These are phyloP conservation scores for Chrysopa pallens DNA, from an alignment of 1,140 invertebrate genomes.

Conservation along the genomic window DNA sequence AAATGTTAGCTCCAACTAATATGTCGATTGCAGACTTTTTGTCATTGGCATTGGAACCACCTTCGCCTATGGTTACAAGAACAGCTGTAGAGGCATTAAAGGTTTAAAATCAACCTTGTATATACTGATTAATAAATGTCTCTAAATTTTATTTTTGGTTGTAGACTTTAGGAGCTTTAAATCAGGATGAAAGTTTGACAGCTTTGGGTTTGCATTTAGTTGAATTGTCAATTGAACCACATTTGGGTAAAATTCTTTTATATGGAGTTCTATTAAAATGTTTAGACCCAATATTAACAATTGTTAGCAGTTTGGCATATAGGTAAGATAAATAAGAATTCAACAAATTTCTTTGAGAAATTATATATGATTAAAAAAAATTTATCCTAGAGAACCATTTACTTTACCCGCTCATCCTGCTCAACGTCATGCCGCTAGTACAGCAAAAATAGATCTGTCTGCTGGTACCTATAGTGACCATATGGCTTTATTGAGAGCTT, in stretches of 20 bases:
- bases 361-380: neutral
- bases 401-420: slow-evolving; percentile 49
- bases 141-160: neutral
- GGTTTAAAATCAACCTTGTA: slow-evolving; percentile 1
- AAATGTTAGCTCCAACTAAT: slow-evolving; percentile 60
- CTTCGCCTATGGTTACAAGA: slow-evolving; percentile 52
- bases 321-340: slow-evolving; percentile 31
- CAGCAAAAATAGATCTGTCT: slow-evolving; percentile 49
- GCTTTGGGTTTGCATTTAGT: slow-evolving; percentile 59
- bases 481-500: slow-evolving; percentile 68
- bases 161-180: slow-evolving; percentile 52
- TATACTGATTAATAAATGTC: neutral
- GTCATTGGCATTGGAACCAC: slow-evolving; percentile 66
- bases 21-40: slow-evolving; percentile 69
- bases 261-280: slow-evolving; percentile 85
- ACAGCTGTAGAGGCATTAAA: slow-evolving; percentile 62
- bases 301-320: slow-evolving; percentile 71
- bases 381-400: slow-evolving; percentile 51
- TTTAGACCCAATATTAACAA: slow-evolving; percentile 83
- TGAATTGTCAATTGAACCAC: slow-evolving; percentile 80
- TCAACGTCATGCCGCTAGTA: slow-evolving; percentile 37
- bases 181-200: slow-evolving; percentile 54
- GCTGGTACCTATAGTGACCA: slow-evolving; percentile 77
- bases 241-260: slow-evolving; percentile 79
- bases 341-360: neutral